A percentile compares a stretch with the other conserved stretches of the same genome.
Evolutionary conservation across 2,888 invertebrate species (phyloP).

Genomic region (Drosophila melanosoma): DNA sequence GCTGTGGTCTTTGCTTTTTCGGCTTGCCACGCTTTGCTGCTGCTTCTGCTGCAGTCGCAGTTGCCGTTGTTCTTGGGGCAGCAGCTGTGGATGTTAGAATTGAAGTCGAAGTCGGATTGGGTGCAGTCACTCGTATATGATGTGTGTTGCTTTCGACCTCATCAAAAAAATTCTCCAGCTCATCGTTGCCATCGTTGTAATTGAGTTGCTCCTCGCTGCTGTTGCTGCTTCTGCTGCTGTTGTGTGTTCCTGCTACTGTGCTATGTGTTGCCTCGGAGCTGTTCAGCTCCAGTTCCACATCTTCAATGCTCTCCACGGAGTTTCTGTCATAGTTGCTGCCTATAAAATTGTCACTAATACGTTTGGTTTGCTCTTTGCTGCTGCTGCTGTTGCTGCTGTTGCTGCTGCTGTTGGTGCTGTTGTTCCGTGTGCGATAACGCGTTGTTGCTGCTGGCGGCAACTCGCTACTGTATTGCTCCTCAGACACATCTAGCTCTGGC

Average conservation of each 20-base stretch:
- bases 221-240: constrained; percentile 17
- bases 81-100: background rate
- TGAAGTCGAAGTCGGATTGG: constrained; percentile 17
- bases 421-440: constrained; percentile 47
- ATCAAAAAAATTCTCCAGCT: constrained; percentile 81
- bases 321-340: constrained; percentile 56
- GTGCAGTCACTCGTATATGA: constrained; percentile 56
- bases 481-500: background rate
- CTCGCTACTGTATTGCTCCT: constrained; percentile 31
- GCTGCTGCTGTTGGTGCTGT: constrained; percentile 42
- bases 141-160: constrained; percentile 67
- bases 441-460: constrained; percentile 22
- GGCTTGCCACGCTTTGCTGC: constrained; percentile 7
- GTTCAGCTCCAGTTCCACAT: constrained; percentile 47
- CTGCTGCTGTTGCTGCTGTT: constrained; percentile 32
- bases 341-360: constrained; percentile 52
- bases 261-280: constrained; percentile 30
- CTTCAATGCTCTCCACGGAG: constrained; percentile 59
- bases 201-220: constrained; percentile 45
- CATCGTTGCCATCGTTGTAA: constrained; percentile 66
- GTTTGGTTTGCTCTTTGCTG: constrained; percentile 42
- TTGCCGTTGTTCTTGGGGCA: background rate
- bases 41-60: background rate
- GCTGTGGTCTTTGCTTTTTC: constrained; percentile 13
- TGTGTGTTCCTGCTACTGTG: constrained; percentile 16